Evolutionary conservation across 2,113 vertebrate genomes (phyloP), one percentile per base, ranked within the genome.

Genomic region (Calonectris borealis): DNA sequence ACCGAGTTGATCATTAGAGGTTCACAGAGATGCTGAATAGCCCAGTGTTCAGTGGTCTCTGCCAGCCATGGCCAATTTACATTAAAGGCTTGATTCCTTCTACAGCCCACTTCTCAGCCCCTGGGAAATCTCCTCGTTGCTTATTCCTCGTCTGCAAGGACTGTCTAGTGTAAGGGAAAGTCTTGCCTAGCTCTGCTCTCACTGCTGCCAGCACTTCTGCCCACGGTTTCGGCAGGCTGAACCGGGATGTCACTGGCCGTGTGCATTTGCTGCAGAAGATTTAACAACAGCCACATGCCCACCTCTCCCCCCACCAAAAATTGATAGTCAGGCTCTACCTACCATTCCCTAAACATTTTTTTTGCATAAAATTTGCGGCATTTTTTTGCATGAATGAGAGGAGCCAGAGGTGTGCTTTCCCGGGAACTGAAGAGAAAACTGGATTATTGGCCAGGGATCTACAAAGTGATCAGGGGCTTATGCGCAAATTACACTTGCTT

Each of bases 11-110:
- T 96, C 90, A 94, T 97, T 96, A 96, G 95, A 96, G 88, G 85
- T 95, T 96, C 96, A 96, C 91, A 95, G 86, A 34, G 86, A 91
- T 91, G 86, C 73, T 96, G 95, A 96, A 94, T 94, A 94, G 96
- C 86, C 38, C 70, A 93, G 94, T 94, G 94, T 95, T 97, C 79
- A 48, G 95, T 69, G 92, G 76, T 51, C 88, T 71, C 90, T 81
- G 94, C 92, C 94, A 96, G 90, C 80, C 96, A 71, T 31, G 55
- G 93, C 95, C 94, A 96, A 93, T 97, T 97, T 97, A 96, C 95
- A 96, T 96, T 90, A 96, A 94, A 92, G 83, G 38, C 96, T 97
- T 38, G 94, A 65, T 92, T 94, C 92, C 95, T 93, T 88, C 94
- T 73, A 51, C 93, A 95, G 55, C 82, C 70, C 86, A 89, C 93